Evolutionary conservation across 2,113 vertebrate species (phyloP).

Genomic region (Dromas ardeola): DNA sequence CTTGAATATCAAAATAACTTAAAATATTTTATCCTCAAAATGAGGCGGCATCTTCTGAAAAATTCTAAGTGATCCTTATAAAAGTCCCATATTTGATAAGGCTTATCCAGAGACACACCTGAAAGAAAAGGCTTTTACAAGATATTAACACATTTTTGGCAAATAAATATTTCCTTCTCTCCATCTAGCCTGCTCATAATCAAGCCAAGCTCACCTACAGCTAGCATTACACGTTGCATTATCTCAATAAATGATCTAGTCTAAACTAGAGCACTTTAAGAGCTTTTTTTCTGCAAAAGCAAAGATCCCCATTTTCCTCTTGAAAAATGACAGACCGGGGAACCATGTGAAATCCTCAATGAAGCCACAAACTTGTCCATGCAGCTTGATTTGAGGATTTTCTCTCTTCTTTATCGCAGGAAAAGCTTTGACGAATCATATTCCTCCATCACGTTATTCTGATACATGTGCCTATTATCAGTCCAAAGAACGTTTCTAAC

Average conservation of each 20-base stretch:
- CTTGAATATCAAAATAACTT: slow-evolving; percentile 88
- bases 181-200: slow-evolving; percentile 74
- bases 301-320: slow-evolving; percentile 83
- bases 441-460: slow-evolving; percentile 90
- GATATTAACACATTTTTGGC: slow-evolving; percentile 86
- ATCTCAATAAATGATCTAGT: slow-evolving; percentile 66
- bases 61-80: slow-evolving; percentile 90
- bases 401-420: slow-evolving; percentile 87
- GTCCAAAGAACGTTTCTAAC: slow-evolving; percentile 99
- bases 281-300: slow-evolving; percentile 75
- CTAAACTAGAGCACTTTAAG: slow-evolving; percentile 72
- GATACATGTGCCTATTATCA: slow-evolving; percentile 89
- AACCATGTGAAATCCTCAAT: slow-evolving; percentile 88
- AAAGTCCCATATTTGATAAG: slow-evolving; percentile 90
- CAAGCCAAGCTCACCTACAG: slow-evolving; percentile 76
- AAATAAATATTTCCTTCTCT: slow-evolving; percentile 78
- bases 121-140: slow-evolving; percentile 95
- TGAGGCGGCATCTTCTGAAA: slow-evolving; percentile 91
- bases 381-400: slow-evolving; percentile 92
- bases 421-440: slow-evolving; percentile 85
- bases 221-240: slow-evolving; percentile 63
- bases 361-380: slow-evolving; percentile 89
- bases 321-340: slow-evolving; percentile 79
- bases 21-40: slow-evolving; percentile 88
- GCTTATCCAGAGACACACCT: slow-evolving; percentile 91